A percentile compares a stretch with the other conserved stretches of the same genome.
phyloP scores from a whole-genome alignment of 1,140 invertebrate species.

The Pseudobourletiella spinata region DNA sequence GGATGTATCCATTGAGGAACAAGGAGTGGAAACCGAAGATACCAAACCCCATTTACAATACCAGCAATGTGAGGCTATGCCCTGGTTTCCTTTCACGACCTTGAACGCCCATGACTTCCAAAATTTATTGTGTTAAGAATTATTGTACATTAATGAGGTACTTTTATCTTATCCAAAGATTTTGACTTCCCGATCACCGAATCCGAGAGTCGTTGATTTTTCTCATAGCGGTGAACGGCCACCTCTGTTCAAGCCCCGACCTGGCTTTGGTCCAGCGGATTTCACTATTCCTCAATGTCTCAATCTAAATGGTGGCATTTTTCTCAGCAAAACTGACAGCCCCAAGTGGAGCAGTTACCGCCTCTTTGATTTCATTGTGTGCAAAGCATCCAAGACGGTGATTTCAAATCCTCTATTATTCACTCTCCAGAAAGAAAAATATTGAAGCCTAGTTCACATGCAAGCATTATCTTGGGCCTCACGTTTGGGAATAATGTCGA shows the following conservation, averaged over 20 bases:
- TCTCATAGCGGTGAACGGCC: not conserved
- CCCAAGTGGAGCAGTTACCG: conserved; percentile 8
- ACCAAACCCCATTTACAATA: conserved; percentile 27
- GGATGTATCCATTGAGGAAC: conserved; percentile 28
- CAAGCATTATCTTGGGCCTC: too few species aligned
- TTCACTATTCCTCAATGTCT: conserved; percentile 8
- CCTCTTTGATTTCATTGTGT: conserved; percentile 18
- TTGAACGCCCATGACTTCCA: too few species aligned
- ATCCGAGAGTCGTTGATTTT: conserved; percentile 5
- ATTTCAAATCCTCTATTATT: too few species aligned
- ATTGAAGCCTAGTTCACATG: too few species aligned
- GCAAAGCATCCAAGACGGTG: conserved; percentile 16
- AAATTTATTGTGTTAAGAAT: too few species aligned
- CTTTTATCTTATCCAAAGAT: too few species aligned
- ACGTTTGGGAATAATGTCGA: too few species aligned
- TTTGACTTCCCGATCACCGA: conserved; percentile 9
- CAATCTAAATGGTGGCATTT: conserved; percentile 11
- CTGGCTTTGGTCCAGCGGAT: conserved; percentile 24
- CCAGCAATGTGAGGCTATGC: conserved; percentile 12
- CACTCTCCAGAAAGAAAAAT: too few species aligned
- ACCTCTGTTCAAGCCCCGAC: conserved; percentile 6
- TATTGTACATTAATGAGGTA: too few species aligned
- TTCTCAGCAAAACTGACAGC: conserved; percentile 16
- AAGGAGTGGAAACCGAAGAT: conserved; percentile 1
- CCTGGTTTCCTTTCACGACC: not conserved